Evolutionary conservation across 2,797 vertebrate genomes (phyloP), one percentile per base, ranked within the genome.

Genomic region (Helostoma temminkii): DNA sequence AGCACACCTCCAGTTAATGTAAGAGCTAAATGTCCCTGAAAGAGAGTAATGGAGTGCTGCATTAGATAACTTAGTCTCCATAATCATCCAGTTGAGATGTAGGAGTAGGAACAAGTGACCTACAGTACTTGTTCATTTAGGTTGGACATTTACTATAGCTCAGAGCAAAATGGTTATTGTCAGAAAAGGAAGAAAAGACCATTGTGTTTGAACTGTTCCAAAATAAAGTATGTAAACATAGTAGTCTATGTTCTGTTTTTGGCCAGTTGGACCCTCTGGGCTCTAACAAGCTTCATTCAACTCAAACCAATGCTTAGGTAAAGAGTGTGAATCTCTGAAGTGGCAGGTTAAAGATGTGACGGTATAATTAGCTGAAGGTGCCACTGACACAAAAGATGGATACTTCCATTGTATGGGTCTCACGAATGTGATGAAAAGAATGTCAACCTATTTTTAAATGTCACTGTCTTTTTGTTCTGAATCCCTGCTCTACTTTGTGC

Each of bases 391-490:
- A 88, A 80, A 89, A 88, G 89, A 88, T 54, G 76, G 83, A 81
- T 79, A 76, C 80, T 62, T 76, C 72, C 79, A 91, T 91, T 89
- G 90, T 89, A 74, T 63, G 74, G 71, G 82, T 66, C 81, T 84
- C 65, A 73, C 83, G 76, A 71, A 86, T 63, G 80, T 82, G 87
- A 92, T 91, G 90, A 91, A 92, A 92, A 91, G 92, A 92, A 92
- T 91, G 90, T 92, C 92, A 92, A 71, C 90, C 90, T 92, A 92
- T 93, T 92, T 93, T 91, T 92, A 93, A 92, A 92, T 93, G 91
- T 91, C 91, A 92, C 81, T 84, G 78, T 90, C 91, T 91, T 91
- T 90, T 88, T 90, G 89, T 91, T 92, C 92, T 89, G 89, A 82
- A 91, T 91, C 89, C 87, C 83, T 92, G 91, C 91, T 92, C 92